phyloP scores from a whole-genome alignment of 2,797 vertebrate species.

The Atherinosoma microstoma region DNA sequence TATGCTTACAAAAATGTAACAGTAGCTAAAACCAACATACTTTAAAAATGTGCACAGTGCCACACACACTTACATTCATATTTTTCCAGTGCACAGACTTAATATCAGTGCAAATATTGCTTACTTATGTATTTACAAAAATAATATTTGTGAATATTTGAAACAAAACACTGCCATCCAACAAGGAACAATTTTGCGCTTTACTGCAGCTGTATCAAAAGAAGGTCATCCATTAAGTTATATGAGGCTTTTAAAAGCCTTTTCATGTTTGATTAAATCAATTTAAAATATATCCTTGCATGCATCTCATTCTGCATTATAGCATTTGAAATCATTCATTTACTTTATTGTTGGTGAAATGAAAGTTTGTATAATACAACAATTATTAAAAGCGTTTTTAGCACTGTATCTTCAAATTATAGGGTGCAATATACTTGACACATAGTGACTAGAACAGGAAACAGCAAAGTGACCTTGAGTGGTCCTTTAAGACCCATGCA shows the following conservation, averaged over 20 bases:
- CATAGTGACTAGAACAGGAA: conserved; percentile 17
- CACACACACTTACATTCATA: too few species aligned
- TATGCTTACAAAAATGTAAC: too few species aligned
- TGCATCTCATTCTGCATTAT: conserved; percentile 36
- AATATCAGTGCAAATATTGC: too few species aligned
- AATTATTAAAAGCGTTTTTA: not conserved
- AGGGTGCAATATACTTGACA: not conserved
- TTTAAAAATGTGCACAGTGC: too few species aligned
- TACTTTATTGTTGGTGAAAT: conserved; percentile 21
- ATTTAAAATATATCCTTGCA: conserved; percentile 63
- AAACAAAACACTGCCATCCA: too few species aligned
- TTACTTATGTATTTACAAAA: too few species aligned
- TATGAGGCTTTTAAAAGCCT: conserved; percentile 73
- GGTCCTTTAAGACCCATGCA: conserved; percentile 42
- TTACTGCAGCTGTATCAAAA: too few species aligned
- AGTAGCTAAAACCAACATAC: too few species aligned
- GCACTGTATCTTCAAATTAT: conserved; percentile 13
- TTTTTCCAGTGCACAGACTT: too few species aligned
- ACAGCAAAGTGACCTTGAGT: conserved; percentile 63
- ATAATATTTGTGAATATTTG: too few species aligned
- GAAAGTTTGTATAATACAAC: conserved; percentile 17
- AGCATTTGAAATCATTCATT: conserved; percentile 34
- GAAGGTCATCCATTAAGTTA: too few species aligned
- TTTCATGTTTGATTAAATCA: conserved; percentile 80
- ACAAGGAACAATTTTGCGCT: too few species aligned